Base-by-base conservation (phyloP, 2,797 vertebrate species). In the Streptopelia turtur region DNA sequence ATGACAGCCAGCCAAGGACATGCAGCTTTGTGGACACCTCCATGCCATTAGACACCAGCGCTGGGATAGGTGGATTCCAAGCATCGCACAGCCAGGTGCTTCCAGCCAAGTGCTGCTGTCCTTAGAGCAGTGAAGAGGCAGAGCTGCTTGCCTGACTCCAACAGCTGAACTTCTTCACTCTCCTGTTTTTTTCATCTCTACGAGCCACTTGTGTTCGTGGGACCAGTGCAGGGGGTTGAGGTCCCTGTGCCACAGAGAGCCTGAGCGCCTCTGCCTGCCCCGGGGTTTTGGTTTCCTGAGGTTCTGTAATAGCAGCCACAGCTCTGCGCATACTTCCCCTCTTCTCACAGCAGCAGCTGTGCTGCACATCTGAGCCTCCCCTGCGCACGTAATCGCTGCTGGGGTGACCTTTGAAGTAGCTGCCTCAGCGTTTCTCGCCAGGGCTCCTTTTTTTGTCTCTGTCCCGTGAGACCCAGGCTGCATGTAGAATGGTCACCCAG, bases 61-160 rank as follows among this genome's bases (percentile, higher is more conserved):
- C 59, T 68, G 63, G 24, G 17, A 69, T 41, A 61, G 28, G 52
- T 31, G 23, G 70, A 72, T 20, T 30, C 25, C 37, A 53, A 21
- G 25, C 45, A 39, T 0, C 8, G 0, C 35, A 28, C 1, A 0
- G 45, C 31, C 6, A 1, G 8, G 16, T 6, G 1, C 57, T 68
- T 53, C 65, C 77, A 71, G 63, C 25, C 47, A 55, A 77, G 57
- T 1, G 1, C 70, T 64, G n/a, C 33, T 21, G 55, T 55, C 35
- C 53, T 52, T 31, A 22, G 20, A 55, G 69, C 70, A 63, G 21
- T 2, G 25, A 72, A 65, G 77, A 53, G 64, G 45, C 89, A 82
- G 75, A 89, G 50, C 71, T 72, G 45, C 53, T 85, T 69, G 25
- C 41, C 49, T 30, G 7, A n/a, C 33, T 28, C 28, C 4, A 3